Conservation (phyloP, 2,797 vertebrate species). For the Rachycentron canadum region DNA sequence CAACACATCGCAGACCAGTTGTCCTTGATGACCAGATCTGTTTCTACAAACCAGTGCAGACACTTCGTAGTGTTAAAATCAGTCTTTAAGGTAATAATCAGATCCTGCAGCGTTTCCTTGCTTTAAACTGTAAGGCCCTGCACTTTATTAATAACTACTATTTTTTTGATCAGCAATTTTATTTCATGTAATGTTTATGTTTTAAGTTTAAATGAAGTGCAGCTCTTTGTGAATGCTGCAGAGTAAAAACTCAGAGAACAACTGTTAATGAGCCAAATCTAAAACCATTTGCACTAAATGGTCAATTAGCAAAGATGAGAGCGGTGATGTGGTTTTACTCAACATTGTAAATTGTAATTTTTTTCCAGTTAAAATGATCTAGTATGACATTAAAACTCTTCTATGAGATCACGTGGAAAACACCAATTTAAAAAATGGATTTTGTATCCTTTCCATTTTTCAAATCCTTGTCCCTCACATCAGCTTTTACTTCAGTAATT, state of each 20-base stretch:
- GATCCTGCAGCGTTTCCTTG: conserved; percentile 7
- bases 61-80: conserved; percentile 15
- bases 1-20: conserved; percentile 4
- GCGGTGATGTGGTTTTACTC: conserved; percentile 40
- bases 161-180: not conserved
- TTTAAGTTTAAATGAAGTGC: not conserved
- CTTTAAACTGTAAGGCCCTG: not conserved
- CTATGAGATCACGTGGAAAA: conserved; percentile 10
- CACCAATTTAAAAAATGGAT: not conserved
- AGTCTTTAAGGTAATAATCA: conserved; percentile 27
- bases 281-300: conserved; percentile 59
- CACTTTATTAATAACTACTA: not conserved
- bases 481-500: not conserved
- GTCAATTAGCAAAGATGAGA: conserved; percentile 60
- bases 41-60: conserved; percentile 22
- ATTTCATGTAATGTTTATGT: not conserved
- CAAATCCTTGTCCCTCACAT: not conserved
- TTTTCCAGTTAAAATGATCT: conserved; percentile 35
- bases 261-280: conserved; percentile 63
- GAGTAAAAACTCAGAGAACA: conserved; percentile 45
- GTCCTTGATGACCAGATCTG: conserved; percentile 24
- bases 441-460: not conserved
- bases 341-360: conserved; percentile 37
- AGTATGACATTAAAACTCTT: conserved; percentile 18
- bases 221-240: conserved; percentile 9